A percentile compares a stretch with the other conserved stretches of the same genome.
phyloP scores from a whole-genome alignment of 2,113 vertebrate genomes.

The Grus americana region DNA sequence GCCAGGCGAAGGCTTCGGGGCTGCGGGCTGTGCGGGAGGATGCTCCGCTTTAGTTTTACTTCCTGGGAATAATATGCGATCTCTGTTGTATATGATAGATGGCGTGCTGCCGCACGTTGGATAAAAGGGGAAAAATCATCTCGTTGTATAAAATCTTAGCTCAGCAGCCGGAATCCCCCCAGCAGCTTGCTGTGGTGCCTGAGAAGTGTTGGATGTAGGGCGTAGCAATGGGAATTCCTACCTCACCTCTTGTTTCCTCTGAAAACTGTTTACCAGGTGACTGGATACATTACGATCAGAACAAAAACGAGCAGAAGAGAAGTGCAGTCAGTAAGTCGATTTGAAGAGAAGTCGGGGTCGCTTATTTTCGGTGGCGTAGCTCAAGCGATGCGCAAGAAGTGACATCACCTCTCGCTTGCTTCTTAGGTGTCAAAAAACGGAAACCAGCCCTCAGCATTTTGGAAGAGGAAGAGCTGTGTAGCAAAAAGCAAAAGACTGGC shows the following conservation, averaged over 20 bases:
- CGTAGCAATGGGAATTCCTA: background rate
- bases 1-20: background rate
- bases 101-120: background rate
- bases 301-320: constrained; percentile 46
- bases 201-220: background rate
- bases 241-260: background rate
- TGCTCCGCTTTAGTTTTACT: background rate
- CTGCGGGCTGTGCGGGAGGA: background rate
- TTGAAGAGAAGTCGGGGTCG: fast-evolving
- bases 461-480: constrained; percentile 68
- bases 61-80: background rate
- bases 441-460: constrained; percentile 62
- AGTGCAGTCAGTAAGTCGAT: constrained; percentile 6
- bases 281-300: constrained; percentile 51
- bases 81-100: fast-evolving
- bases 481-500: constrained; percentile 70
- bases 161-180: background rate
- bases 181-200: background rate
- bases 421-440: constrained; percentile 46
- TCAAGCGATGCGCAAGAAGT: fast-evolving
- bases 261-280: constrained; percentile 49
- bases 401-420: background rate
- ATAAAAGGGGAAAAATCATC: background rate
- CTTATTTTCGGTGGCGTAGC: background rate
- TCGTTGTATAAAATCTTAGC: fast-evolving